Conservation (phyloP, 2,888 invertebrate species). For the Cheilosia scutellata region DNA sequence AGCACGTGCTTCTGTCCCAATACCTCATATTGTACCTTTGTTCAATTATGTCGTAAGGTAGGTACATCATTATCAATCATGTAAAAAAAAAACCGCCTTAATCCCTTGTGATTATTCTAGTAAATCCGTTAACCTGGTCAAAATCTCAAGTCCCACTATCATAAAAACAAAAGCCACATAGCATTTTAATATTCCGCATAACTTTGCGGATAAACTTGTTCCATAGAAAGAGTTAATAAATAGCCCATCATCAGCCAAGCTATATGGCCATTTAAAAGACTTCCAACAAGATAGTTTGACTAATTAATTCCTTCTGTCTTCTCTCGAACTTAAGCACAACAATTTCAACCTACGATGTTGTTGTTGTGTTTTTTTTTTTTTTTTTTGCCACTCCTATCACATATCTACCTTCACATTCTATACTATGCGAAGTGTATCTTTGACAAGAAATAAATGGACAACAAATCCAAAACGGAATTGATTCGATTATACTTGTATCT, state of each 20-base stretch:
- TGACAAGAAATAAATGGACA: background rate
- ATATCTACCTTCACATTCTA: conserved; percentile 16
- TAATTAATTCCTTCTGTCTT: conserved; percentile 59
- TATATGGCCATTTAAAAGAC: conserved; percentile 38
- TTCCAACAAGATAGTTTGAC: conserved; percentile 50
- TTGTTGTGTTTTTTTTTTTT: background rate
- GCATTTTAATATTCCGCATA: conserved; percentile 10
- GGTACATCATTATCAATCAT: too few species aligned
- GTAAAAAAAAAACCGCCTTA: too few species aligned
- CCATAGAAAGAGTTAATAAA: conserved; percentile 21
- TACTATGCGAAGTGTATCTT: conserved; percentile 7
- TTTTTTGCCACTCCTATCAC: background rate
- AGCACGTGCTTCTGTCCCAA: too few species aligned
- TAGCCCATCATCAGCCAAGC: conserved; percentile 48
- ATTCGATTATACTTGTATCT: conserved; percentile 29
- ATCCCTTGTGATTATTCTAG: conserved; percentile 26
- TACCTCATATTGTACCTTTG: too few species aligned
- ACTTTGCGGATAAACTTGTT: conserved; percentile 40
- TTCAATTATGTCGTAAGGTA: too few species aligned
- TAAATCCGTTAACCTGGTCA: conserved; percentile 19
- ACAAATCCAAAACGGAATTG: conserved; percentile 43
- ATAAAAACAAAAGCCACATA: conserved; percentile 6
- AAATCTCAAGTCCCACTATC: background rate
- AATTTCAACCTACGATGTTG: conserved; percentile 5
- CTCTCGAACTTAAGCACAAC: conserved; percentile 30